Evolutionary conservation across 2,888 invertebrate genomes (phyloP), one percentile per base, ranked within the genome.

Genomic region (Taenaris catops): DNA sequence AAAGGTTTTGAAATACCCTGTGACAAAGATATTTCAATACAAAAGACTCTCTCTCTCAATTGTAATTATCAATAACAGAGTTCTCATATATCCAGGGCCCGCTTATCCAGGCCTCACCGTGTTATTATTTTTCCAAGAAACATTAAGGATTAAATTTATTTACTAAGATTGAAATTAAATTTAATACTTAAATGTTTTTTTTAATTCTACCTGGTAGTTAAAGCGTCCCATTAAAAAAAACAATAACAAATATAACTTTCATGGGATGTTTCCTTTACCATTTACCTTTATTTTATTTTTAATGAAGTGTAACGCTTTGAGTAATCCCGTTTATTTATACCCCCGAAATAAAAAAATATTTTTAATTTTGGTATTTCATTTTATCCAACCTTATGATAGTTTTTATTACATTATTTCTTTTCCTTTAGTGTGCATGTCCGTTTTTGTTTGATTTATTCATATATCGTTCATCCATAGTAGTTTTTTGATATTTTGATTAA

Each of bases 291-390:
- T 45, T 47, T 48, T 45, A 46, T 44, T 49, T 41, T 40, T 48
- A 50, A 46, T 45, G 43, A 46, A 52, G 36, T 63, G 53, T 68
- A 57, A 63, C 52, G 64, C 66, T 34, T 34, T 58, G 46, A 63
- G 55, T 66, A 64, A 64, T 58, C 58, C 60, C 41, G 51, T 69
- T 75, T 68, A 75, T 74, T 75, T 74, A 73, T 64, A 43, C 56
- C 57, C 59, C 63, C 44, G 58, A 63, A 83, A 80, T 80, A 83
- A 83, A 80, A 57, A 51, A 73, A 72, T 72, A 72, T 75, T 78
- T 80, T 75, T 48, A 49, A 66, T 28, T 58, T 46, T 41, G 51
- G 62, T 66, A 59, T 60, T 61, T 58, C 56, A 58, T 55, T 51
- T 51, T 20, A 33, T 41, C 40, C 32, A 33, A 34, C 16, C 18